These are phyloP conservation scores for Bryconaethiops microstoma DNA, from an alignment of 2,797 vertebrate genomes.

Conservation along the genomic window DNA sequence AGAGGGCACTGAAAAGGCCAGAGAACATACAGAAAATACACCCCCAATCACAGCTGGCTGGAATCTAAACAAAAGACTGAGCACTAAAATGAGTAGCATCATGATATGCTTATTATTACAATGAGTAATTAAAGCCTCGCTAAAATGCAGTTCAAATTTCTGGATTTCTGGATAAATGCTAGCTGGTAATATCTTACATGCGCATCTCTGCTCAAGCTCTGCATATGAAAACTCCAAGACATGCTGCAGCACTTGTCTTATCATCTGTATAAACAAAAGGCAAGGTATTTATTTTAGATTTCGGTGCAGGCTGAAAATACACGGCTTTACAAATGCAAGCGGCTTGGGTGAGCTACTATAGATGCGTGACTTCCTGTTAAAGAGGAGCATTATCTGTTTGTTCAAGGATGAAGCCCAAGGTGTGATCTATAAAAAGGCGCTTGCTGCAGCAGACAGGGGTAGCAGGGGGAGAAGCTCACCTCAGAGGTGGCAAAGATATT, in stretches of 20 bases:
- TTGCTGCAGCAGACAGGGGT: slow-evolving; percentile 54
- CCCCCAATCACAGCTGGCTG: not conserved
- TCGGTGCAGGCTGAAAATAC: slow-evolving; percentile 7
- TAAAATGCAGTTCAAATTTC: not conserved
- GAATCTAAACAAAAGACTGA: slow-evolving; percentile 9
- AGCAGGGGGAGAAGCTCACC: slow-evolving; percentile 32
- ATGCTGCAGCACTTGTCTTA: slow-evolving; percentile 4
- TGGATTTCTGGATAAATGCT: not conserved
- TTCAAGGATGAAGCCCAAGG: slow-evolving; percentile 58
- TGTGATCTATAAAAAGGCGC: slow-evolving; percentile 44
- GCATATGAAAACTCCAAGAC: slow-evolving; percentile 25
- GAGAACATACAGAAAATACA: not conserved
- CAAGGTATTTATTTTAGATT: slow-evolving; percentile 39
- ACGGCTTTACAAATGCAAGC: slow-evolving; percentile 52
- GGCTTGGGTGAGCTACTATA: slow-evolving; percentile 53
- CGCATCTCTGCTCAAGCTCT: slow-evolving; percentile 18
- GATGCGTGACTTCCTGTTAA: slow-evolving; percentile 56
- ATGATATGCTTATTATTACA: slow-evolving; percentile 1
- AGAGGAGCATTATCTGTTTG: slow-evolving; percentile 62
- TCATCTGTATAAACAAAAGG: slow-evolving; percentile 33
- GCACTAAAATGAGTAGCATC: not conserved
- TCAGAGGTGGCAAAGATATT: slow-evolving; percentile 49
- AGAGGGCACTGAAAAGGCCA: slow-evolving; percentile 1
- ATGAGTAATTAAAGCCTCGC: slow-evolving; percentile 16
- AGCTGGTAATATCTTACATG: not conserved